Percentiles rank a stretch among this genome's conserved stretches.
Evolutionary conservation across 1,140 invertebrate genomes (phyloP).

Genomic region (Agrilus planipennis): DNA sequence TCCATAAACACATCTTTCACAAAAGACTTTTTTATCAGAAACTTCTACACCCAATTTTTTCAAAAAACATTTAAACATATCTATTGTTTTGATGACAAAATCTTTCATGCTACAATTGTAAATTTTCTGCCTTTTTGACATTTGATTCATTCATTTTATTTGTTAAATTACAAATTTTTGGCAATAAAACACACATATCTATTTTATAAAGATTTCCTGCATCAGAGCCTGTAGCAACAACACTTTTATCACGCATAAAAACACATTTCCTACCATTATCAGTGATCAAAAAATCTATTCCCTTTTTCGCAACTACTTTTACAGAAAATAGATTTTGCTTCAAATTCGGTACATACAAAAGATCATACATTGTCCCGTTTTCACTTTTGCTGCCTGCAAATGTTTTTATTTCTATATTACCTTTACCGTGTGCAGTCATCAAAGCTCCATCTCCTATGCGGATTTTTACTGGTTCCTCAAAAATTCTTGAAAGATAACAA

Average conservation of each 20-base stretch:
- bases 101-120: too few relatives aligned
- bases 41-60: too few relatives aligned
- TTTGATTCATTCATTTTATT: too few relatives aligned
- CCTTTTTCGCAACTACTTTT: not conserved
- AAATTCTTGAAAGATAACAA: conserved; percentile 4
- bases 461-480: not conserved
- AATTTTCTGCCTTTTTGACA: too few relatives aligned
- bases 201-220: not conserved
- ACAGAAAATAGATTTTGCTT: not conserved
- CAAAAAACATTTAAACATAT: too few relatives aligned
- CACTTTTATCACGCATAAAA: not conserved
- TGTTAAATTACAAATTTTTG: not conserved
- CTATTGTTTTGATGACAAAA: too few relatives aligned
- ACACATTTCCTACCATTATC: not conserved
- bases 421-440: not conserved
- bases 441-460: not conserved
- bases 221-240: not conserved
- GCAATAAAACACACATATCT: not conserved
- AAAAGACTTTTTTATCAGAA: too few relatives aligned
- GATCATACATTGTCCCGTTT: not conserved
- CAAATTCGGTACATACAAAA: not conserved
- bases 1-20: too few relatives aligned
- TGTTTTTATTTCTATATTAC: not conserved
- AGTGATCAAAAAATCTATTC: not conserved
- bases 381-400: not conserved